Conservation (phyloP, 2,113 vertebrate genomes). For the Saccopteryx leptura region DNA sequence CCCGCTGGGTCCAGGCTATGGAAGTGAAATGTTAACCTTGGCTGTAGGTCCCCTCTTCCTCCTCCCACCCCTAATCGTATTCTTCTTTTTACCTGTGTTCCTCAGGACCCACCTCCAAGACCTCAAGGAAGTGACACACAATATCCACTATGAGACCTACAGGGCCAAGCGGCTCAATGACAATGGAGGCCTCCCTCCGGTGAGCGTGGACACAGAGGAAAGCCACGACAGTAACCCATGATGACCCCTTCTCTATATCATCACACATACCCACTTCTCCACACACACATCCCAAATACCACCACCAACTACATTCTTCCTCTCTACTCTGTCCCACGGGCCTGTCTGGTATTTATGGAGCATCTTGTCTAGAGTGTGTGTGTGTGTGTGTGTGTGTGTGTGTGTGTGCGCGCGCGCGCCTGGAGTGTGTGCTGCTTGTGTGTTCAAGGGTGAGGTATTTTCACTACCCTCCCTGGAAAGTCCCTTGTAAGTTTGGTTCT, state of each 20-base stretch:
- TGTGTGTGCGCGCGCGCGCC: neutral
- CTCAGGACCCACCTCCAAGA: slow-evolving; percentile 98
- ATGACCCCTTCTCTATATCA: slow-evolving; percentile 70
- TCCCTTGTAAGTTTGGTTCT: slow-evolving; percentile 72
- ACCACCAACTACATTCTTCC: slow-evolving; percentile 80
- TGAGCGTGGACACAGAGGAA: slow-evolving; percentile 90
- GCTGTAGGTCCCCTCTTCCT: neutral
- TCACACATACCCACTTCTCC: slow-evolving; percentile 37
- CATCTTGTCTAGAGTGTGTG: slow-evolving; percentile 53
- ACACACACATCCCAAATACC: slow-evolving; percentile 56
- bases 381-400: neutral
- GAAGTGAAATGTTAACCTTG: neutral
- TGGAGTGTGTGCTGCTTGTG: neutral
- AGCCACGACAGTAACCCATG: slow-evolving; percentile 96
- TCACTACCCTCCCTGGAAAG: slow-evolving; percentile 74
- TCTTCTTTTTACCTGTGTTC: neutral
- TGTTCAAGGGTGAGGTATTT: slow-evolving; percentile 58
- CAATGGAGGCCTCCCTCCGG: slow-evolving; percentile 96
- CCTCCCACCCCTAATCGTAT: neutral
- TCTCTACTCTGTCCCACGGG: slow-evolving; percentile 78
- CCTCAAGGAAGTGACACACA: slow-evolving; percentile 99
- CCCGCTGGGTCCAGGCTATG: neutral
- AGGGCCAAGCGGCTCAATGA: slow-evolving; percentile 97
- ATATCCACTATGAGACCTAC: slow-evolving; percentile 99
- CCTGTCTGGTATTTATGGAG: slow-evolving; percentile 83